Evolutionary conservation across 2,113 vertebrate species (phyloP).

Genomic region (Numenius arquata): DNA sequence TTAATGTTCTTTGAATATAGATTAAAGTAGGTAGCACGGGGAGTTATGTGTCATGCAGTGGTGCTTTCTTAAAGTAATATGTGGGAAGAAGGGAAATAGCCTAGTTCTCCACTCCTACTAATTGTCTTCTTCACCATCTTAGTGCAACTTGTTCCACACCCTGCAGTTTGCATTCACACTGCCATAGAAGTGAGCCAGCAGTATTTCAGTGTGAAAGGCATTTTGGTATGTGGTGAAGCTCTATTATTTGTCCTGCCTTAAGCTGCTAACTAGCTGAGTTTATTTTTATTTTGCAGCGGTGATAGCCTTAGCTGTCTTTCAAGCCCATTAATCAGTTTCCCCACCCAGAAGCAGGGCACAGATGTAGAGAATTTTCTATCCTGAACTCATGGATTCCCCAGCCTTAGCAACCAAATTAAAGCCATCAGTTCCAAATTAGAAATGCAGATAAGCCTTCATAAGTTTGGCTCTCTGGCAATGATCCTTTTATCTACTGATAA

Average conservation of each 20-base stretch:
- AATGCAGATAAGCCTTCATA: not conserved
- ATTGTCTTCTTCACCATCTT: not conserved
- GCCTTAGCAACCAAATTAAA: not conserved
- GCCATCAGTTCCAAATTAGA: not conserved
- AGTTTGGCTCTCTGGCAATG: not conserved
- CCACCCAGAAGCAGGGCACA: not conserved
- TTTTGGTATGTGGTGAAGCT: not conserved
- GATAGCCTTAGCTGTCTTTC: constrained; percentile 1
- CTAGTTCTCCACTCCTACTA: not conserved
- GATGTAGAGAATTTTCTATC: not conserved
- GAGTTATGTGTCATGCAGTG: not conserved
- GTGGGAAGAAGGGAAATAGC: constrained; percentile 20
- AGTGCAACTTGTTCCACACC: not conserved
- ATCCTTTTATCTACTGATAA: not conserved
- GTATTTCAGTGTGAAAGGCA: not conserved
- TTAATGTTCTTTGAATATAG: constrained; percentile 30
- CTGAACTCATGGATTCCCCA: not conserved
- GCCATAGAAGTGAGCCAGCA: not conserved
- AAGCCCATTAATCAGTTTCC: not conserved
- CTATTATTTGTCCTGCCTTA: constrained; percentile 3
- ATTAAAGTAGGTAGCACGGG: constrained; percentile 14
- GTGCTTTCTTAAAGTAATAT: constrained; percentile 31
- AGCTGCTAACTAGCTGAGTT: not conserved
- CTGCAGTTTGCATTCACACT: not conserved
- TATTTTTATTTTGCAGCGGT: constrained; percentile 25